Evolutionary conservation across 2,113 vertebrate genomes (phyloP), one percentile per base, ranked within the genome.

Genomic region (Zingel zingel): DNA sequence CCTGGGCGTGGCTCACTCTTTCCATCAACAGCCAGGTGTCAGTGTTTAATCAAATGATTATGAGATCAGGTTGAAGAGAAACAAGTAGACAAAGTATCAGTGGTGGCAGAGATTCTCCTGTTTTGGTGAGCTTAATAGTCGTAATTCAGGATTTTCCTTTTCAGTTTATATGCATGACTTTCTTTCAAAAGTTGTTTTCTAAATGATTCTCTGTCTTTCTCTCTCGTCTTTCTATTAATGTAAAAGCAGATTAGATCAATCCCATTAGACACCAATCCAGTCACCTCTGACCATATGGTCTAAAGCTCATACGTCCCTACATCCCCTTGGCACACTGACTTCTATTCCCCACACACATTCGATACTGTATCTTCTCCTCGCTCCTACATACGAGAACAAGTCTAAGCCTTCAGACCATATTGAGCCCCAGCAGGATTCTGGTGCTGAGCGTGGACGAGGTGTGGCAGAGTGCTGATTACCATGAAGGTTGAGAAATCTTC

Each of bases 201-300:
- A 16, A 79, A 81, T 19, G 9, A 62, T 30, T 83, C 33, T 6
- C 39, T 43, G 30, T 73, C 73, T n/a, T 47, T 48, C 12, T 51
- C 58, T 59, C 25, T 43, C 73, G 50, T 69, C 36, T 61, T 74
- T 75, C 72, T 57, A 68, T 82, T 53, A 78, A 82, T 73, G 61
- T 78, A 62, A 84, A 88, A 88, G 83, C 64, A 88, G 90, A 90
- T 93, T 91, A 91, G 67, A 36, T 50, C 82, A 91, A 92, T 92
- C 93, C 82, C 82, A 91, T 92, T 93, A 91, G 63, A 81, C 51
- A 50, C 53, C 77, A 84, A 82, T 88, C 86, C 61, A 56, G 68
- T 90, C 87, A 82, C 90, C 91, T 80, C 78, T 87, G 83, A 86
- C 84, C 92, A 94, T 86, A 91, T 92, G 90, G 48, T 71, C 27